Percentiles rank a stretch among this genome's conserved stretches.
phyloP scores from a whole-genome alignment of 1,140 invertebrate genomes.

The Zophobas atratus region DNA sequence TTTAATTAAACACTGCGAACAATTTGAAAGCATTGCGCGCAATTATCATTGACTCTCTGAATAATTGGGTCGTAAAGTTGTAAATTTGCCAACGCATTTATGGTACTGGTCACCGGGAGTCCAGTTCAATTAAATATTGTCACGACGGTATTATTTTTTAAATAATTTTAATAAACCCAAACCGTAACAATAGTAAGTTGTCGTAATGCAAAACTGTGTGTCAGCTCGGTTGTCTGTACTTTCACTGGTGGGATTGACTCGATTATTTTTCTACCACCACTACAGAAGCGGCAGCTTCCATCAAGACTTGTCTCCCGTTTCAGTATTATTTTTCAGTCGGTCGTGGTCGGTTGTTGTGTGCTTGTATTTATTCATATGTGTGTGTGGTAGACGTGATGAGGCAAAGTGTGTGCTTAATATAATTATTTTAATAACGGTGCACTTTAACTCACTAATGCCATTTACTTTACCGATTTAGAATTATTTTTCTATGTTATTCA shows the following conservation, averaged over 20 bases:
- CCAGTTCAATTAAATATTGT: too few species aligned
- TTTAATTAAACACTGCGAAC: constrained; percentile 24
- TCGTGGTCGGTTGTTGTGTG: background rate
- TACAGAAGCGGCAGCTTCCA: background rate
- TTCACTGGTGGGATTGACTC: background rate
- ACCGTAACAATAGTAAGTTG: too few species aligned
- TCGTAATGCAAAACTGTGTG: background rate
- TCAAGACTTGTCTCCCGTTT: background rate
- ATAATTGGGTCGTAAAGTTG: constrained; percentile 19
- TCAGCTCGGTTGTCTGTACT: background rate
- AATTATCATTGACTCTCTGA: background rate
- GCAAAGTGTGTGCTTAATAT: background rate
- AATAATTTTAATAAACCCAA: too few species aligned
- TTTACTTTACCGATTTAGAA: too few species aligned
- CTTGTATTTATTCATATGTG: background rate
- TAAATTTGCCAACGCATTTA: constrained; percentile 18
- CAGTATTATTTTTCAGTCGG: background rate
- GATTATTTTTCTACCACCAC: background rate
- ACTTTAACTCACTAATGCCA: too few species aligned
- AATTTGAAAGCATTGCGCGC: background rate
- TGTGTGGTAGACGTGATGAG: background rate
- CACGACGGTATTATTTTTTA: too few species aligned
- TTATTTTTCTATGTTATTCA: too few species aligned
- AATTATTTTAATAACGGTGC: too few species aligned
- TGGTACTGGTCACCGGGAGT: too few species aligned